These are phyloP conservation scores for Miichthys miiuy DNA, from an alignment of 2,797 vertebrate genomes.

Conservation along the genomic window DNA sequence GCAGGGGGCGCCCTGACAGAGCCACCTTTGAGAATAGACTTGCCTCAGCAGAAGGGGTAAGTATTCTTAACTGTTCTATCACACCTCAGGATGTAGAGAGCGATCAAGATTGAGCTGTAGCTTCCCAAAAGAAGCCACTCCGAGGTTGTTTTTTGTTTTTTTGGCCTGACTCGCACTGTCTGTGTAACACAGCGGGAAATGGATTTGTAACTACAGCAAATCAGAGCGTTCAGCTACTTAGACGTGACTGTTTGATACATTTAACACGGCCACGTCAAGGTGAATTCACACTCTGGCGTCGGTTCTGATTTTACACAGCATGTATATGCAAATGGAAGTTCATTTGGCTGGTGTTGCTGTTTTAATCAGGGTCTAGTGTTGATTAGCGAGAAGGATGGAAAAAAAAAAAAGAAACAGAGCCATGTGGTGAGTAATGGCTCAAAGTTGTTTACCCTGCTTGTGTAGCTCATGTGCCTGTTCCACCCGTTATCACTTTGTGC, in stretches of 20 bases:
- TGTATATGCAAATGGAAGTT: conserved; percentile 83
- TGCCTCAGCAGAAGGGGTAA: conserved; percentile 63
- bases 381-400: conserved; percentile 72
- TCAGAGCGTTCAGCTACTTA: conserved; percentile 78
- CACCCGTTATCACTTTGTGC: conserved; percentile 66
- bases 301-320: conserved; percentile 80
- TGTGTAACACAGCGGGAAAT: conserved; percentile 77
- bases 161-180: conserved; percentile 56
- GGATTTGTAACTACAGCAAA: conserved; percentile 76
- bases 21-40: conserved; percentile 68
- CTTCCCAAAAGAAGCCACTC: conserved; percentile 37
- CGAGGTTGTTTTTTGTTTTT: conserved; percentile 18
- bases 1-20: conserved; percentile 74
- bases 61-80: conserved; percentile 45
- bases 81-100: conserved; percentile 18
- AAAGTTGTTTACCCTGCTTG: conserved; percentile 75
- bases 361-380: conserved; percentile 80
- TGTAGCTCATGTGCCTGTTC: conserved; percentile 54
- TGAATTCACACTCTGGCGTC: conserved; percentile 78
- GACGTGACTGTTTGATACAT: conserved; percentile 78
- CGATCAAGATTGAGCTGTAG: conserved; percentile 20
- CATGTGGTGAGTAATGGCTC: conserved; percentile 66
- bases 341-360: conserved; percentile 76
- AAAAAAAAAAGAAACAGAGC: conserved; percentile 42
- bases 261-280: conserved; percentile 76